phyloP scores from a whole-genome alignment of 2,113 vertebrate species.

The Macaca nemestrina region DNA sequence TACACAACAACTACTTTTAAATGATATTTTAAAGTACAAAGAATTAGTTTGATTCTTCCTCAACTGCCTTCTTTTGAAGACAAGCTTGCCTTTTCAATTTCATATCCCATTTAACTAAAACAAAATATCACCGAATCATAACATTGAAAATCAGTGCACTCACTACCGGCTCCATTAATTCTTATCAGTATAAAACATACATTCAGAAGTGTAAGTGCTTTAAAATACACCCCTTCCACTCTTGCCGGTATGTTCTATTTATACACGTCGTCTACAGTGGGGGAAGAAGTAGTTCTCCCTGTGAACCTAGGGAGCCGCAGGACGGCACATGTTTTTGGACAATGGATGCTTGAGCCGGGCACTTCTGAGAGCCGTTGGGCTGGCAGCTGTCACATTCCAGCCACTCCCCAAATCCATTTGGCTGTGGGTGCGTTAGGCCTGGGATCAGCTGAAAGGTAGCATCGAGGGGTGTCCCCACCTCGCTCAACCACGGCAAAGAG shows the following conservation, averaged over 20 bases:
- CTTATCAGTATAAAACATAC: conserved; percentile 79
- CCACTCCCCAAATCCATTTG: not conserved
- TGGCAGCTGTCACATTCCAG: fast-evolving
- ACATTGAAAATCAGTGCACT: conserved; percentile 59
- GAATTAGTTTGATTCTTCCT: not conserved
- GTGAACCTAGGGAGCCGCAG: fast-evolving
- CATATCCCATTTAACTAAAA: conserved; percentile 55
- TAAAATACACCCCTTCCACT: conserved; percentile 75
- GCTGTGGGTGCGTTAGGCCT: not conserved
- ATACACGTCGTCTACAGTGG: conserved; percentile 40
- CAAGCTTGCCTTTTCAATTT: conserved; percentile 40
- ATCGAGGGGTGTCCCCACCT: not conserved
- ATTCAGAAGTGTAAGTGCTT: conserved; percentile 75
- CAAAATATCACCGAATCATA: conserved; percentile 75
- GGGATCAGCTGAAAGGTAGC: not conserved
- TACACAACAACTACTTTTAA: not conserved
- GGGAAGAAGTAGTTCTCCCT: conserved; percentile 75
- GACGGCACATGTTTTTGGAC: fast-evolving
- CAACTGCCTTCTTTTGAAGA: not conserved
- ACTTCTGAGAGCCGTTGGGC: not conserved
- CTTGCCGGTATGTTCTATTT: not conserved
- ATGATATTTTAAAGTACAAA: not conserved
- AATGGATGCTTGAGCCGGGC: fast-evolving
- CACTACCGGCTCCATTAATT: conserved; percentile 70
- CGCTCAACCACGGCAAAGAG: not conserved